phyloP scores from a whole-genome alignment of 1,140 invertebrate genomes.

The Aphaenogaster ashmeadi region DNA sequence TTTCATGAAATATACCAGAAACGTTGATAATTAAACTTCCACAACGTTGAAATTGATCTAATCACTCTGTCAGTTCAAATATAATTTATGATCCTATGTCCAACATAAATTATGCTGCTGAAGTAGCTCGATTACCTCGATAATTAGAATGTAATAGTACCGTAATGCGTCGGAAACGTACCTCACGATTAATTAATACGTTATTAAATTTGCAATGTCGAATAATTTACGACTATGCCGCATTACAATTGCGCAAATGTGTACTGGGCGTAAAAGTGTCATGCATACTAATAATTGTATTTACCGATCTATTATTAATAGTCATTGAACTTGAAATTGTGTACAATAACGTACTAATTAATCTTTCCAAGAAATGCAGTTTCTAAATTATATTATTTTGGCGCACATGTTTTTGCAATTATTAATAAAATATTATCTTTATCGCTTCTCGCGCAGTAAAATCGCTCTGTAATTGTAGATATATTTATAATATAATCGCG shows the following conservation, averaged over 20 bases:
- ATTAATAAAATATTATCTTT: conserved; percentile 14
- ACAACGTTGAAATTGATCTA: not conserved
- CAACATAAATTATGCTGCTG: conserved; percentile 42
- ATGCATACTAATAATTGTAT: conserved; percentile 25
- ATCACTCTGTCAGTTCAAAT: conserved; percentile 21
- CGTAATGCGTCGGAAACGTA: conserved; percentile 48
- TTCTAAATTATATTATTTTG: not conserved
- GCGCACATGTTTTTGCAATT: not conserved
- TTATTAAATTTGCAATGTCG: conserved; percentile 46
- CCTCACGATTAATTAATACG: conserved; percentile 51
- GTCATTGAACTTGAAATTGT: not conserved
- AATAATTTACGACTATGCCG: conserved; percentile 37
- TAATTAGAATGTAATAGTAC: conserved; percentile 56
- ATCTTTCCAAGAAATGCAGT: not conserved
- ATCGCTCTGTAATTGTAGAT: not conserved
- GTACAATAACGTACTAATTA: not conserved
- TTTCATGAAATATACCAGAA: not conserved
- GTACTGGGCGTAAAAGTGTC: conserved; percentile 14
- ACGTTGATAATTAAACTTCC: conserved; percentile 9
- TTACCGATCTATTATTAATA: conserved; percentile 6
- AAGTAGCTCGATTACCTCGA: conserved; percentile 52
- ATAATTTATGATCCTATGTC: conserved; percentile 39
- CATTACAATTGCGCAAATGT: not conserved
- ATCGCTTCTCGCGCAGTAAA: not conserved
- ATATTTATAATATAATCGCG: conserved; percentile 16